Evolutionary conservation across 2,888 invertebrate genomes (phyloP).

Genomic region (Mactromeris polynyma): DNA sequence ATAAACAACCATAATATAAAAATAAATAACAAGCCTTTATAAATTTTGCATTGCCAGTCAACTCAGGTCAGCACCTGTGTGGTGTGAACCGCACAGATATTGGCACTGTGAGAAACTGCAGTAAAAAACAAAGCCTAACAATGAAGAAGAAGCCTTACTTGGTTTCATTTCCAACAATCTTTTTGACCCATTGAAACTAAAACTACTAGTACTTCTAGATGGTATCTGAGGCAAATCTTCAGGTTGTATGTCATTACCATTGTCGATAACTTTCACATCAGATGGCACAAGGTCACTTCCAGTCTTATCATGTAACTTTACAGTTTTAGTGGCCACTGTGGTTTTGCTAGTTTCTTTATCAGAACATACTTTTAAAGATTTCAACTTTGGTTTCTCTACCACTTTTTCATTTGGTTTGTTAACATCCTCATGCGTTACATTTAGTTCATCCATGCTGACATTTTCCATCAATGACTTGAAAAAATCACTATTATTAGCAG

Average conservation of each 20-base stretch:
- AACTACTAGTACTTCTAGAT: not conserved
- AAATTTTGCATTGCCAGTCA: too few species aligned
- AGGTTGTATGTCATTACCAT: not conserved
- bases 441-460: conserved; percentile 40
- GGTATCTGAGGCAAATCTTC: conserved; percentile 40
- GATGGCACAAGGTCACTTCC: not conserved
- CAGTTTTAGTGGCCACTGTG: not conserved
- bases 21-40: too few species aligned
- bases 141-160: not conserved
- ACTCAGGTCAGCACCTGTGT: too few species aligned
- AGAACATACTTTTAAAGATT: not conserved
- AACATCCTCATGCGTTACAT: not conserved
- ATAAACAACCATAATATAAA: too few species aligned
- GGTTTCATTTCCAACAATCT: conserved; percentile 2
- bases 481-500: conserved; percentile 53
- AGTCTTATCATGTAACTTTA: not conserved
- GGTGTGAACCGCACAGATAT: too few species aligned
- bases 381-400: not conserved
- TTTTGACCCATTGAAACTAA: not conserved
- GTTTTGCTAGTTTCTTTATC: not conserved
- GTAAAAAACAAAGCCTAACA: too few species aligned
- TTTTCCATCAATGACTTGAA: conserved; percentile 61
- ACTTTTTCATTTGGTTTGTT: not conserved
- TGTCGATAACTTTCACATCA: not conserved
- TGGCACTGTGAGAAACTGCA: too few species aligned